Evolutionary conservation across 2,888 invertebrate species (phyloP).

Genomic region (Exephanes ischioxanthus): DNA sequence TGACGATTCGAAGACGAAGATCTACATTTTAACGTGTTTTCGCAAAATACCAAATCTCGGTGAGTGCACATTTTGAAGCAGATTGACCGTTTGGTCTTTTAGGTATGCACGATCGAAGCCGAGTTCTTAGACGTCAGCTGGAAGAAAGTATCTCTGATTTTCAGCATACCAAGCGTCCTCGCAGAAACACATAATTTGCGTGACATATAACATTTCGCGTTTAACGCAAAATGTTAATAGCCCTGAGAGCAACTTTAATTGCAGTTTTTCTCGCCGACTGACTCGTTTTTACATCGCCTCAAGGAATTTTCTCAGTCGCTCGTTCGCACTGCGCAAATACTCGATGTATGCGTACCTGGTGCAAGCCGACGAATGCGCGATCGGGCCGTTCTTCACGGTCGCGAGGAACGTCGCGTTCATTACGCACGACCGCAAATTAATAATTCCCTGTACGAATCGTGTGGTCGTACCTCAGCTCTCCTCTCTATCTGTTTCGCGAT

Average conservation of each 20-base stretch:
- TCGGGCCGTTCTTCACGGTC: conserved; percentile 33
- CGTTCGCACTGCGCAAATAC: conserved; percentile 14
- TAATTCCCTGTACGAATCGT: conserved; percentile 59
- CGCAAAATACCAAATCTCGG: too few relatives aligned
- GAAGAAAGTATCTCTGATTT: neutral
- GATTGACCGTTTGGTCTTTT: too few relatives aligned
- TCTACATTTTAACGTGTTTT: too few relatives aligned
- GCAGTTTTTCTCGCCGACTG: neutral
- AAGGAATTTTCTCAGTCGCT: conserved; percentile 18
- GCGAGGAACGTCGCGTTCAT: conserved; percentile 50
- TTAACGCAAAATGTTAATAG: neutral
- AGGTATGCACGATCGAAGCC: too few relatives aligned
- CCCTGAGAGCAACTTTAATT: neutral
- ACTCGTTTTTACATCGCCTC: neutral
- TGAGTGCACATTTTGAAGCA: too few relatives aligned
- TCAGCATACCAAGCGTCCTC: neutral
- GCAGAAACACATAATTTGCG: neutral
- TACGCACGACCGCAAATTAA: conserved; percentile 61
- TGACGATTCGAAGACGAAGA: too few relatives aligned
- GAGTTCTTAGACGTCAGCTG: too few relatives aligned
- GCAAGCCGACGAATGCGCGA: conserved; percentile 52
- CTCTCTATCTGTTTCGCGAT: conserved; percentile 31
- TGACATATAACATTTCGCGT: neutral
- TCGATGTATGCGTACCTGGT: neutral
- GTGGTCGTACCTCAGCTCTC: conserved; percentile 17